A percentile compares a stretch with the other conserved stretches of the same genome.
These are phyloP conservation scores for Spodoptera frugiperda DNA, from an alignment of 1,140 invertebrate species.

Conservation along the genomic window DNA sequence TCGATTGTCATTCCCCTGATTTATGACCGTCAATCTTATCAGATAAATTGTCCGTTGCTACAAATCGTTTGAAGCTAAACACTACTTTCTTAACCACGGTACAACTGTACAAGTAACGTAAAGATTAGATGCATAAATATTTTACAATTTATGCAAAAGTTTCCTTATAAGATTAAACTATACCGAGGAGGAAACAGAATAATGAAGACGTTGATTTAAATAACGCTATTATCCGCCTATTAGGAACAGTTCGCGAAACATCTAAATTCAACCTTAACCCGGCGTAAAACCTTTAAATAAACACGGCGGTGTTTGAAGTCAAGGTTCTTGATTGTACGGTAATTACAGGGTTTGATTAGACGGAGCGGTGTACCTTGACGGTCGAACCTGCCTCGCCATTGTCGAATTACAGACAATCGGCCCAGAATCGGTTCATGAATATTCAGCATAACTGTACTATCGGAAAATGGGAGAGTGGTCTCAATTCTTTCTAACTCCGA, in stretches of 20 bases:
- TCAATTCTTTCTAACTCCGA: not conserved
- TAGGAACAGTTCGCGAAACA: conserved; percentile 24
- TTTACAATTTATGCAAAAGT: not conserved
- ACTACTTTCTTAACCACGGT: not conserved
- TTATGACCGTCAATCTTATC: conserved; percentile 28
- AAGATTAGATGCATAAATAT: not conserved
- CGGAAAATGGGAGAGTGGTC: conserved; percentile 20
- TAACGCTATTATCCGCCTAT: conserved; percentile 1
- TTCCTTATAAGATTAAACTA: not conserved
- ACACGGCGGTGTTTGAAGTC: conserved; percentile 53
- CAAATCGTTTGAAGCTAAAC: conserved; percentile 13
- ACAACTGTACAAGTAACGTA: no score
- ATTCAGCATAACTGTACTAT: conserved; percentile 36
- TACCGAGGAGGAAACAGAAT: not conserved
- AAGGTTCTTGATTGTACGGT: conserved; percentile 51
- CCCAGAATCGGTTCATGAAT: conserved; percentile 32
- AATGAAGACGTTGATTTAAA: conserved; percentile 1
- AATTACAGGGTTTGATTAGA: conserved; percentile 53
- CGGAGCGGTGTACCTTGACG: conserved; percentile 60
- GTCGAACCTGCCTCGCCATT: conserved; percentile 24
- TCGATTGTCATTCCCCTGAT: conserved; percentile 21
- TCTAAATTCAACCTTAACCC: conserved; percentile 31
- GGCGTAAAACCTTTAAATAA: conserved; percentile 43
- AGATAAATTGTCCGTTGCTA: conserved; percentile 22
- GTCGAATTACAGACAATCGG: conserved; percentile 37